Conservation (phyloP, 2,797 vertebrate species). For the Lerista edwardsae region DNA sequence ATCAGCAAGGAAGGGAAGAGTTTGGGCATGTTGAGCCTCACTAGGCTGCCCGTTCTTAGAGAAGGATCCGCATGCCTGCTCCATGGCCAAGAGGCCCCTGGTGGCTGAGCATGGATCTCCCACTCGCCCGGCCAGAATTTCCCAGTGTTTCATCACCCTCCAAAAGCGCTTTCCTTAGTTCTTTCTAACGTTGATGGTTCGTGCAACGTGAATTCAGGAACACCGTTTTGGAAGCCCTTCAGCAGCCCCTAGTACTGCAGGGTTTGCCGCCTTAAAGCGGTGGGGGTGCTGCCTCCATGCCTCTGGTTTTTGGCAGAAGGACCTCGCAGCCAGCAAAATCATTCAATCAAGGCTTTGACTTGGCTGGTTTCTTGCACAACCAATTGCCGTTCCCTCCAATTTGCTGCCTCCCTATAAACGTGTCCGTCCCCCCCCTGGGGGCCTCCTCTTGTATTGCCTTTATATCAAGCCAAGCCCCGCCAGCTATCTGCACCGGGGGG, state of each 20-base stretch:
- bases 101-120: background rate
- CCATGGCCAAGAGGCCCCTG: rapidly evolving
- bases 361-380: background rate
- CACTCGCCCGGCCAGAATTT: background rate
- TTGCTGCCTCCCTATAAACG: background rate
- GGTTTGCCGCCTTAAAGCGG: background rate
- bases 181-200: background rate
- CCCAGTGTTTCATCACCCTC: background rate
- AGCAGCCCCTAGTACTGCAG: background rate
- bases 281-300: background rate
- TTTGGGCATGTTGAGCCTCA: conserved; percentile 44
- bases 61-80: conserved; percentile 23
- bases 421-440: background rate
- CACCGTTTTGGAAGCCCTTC: background rate
- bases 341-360: background rate
- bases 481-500: background rate
- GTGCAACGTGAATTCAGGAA: background rate
- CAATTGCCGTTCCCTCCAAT: background rate
- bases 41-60: background rate
- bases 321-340: background rate
- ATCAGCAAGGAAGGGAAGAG: conserved; percentile 51
- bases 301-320: background rate
- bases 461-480: background rate
- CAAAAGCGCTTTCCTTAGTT: conserved; percentile 17
- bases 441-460: background rate